Percentiles rank a stretch among this genome's conserved stretches.
Conservation (phyloP, 2,888 invertebrate genomes). For the Apotomis betuletana region DNA sequence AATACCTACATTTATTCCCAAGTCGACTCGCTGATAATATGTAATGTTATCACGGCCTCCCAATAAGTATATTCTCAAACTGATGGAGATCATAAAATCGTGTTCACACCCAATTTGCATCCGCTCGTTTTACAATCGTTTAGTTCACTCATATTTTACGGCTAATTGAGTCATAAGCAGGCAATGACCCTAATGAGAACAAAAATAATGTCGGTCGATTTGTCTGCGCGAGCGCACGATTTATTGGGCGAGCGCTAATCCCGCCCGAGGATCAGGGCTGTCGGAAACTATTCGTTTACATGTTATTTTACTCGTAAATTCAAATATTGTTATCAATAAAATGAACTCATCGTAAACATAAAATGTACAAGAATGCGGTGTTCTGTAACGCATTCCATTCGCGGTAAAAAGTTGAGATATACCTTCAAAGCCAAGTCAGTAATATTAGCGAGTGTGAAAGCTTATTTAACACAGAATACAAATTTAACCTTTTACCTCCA, state of each 20-base stretch:
- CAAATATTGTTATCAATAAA: constrained; percentile 32
- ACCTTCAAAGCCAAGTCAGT: too few species aligned
- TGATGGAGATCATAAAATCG: constrained; percentile 11
- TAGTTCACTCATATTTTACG: constrained; percentile 69
- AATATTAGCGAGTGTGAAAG: too few species aligned
- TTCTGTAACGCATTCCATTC: too few species aligned
- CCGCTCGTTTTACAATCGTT: constrained; percentile 66
- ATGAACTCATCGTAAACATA: neutral
- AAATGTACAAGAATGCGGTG: too few species aligned
- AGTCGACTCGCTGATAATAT: neutral
- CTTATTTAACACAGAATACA: too few species aligned
- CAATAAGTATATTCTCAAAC: constrained; percentile 8
- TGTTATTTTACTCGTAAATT: constrained; percentile 15
- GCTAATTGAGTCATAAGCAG: constrained; percentile 79
- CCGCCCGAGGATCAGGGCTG: constrained; percentile 66
- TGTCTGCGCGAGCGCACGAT: constrained; percentile 80
- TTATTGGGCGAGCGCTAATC: constrained; percentile 76
- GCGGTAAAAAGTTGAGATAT: too few species aligned
- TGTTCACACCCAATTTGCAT: constrained; percentile 28
- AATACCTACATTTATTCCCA: too few species aligned
- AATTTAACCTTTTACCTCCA: too few species aligned
- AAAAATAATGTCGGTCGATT: constrained; percentile 81
- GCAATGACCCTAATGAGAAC: constrained; percentile 83
- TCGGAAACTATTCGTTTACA: constrained; percentile 34
- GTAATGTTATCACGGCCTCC: constrained; percentile 23